Conservation (phyloP, 2,888 invertebrate species). For the Sarcophaga caerulescens region DNA sequence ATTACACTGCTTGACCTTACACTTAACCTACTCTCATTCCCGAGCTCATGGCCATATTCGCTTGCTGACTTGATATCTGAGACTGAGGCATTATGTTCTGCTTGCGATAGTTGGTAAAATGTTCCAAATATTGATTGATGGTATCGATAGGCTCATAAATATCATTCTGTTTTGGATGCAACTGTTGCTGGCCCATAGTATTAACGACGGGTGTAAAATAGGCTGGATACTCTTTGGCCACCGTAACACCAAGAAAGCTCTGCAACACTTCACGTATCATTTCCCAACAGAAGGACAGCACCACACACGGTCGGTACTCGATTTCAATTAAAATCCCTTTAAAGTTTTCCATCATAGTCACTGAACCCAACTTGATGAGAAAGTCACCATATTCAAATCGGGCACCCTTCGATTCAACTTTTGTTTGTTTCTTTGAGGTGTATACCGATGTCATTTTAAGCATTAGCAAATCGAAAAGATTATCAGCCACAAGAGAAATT, state of each 20-base stretch:
- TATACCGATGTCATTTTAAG: slow-evolving; percentile 93
- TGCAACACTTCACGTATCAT: slow-evolving; percentile 95
- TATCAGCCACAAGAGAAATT: slow-evolving; percentile 94
- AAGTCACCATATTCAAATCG: slow-evolving; percentile 95
- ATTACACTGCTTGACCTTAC: neutral
- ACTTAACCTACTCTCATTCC: slow-evolving; percentile 58
- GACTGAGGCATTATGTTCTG: slow-evolving; percentile 81
- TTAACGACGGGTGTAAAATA: slow-evolving; percentile 81
- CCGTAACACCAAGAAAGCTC: slow-evolving; percentile 91
- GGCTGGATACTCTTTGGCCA: slow-evolving; percentile 88
- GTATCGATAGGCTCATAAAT: slow-evolving; percentile 94
- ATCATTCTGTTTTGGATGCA: slow-evolving; percentile 79
- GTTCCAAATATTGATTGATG: slow-evolving; percentile 96
- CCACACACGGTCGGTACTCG: slow-evolving; percentile 95
- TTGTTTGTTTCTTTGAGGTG: slow-evolving; percentile 93
- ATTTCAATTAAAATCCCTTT: slow-evolving; percentile 96
- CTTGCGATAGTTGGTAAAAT: slow-evolving; percentile 94
- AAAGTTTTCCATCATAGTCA: slow-evolving; percentile 95
- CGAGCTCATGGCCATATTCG: slow-evolving; percentile 47
- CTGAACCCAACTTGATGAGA: slow-evolving; percentile 95
- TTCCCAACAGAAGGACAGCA: slow-evolving; percentile 94
- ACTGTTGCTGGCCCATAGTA: slow-evolving; percentile 77
- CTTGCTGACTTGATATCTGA: slow-evolving; percentile 51
- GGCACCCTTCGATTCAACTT: slow-evolving; percentile 93
- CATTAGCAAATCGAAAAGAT: slow-evolving; percentile 94